phyloP scores from a whole-genome alignment of 2,888 invertebrate species.

The Petrolisthes manimaculis region DNA sequence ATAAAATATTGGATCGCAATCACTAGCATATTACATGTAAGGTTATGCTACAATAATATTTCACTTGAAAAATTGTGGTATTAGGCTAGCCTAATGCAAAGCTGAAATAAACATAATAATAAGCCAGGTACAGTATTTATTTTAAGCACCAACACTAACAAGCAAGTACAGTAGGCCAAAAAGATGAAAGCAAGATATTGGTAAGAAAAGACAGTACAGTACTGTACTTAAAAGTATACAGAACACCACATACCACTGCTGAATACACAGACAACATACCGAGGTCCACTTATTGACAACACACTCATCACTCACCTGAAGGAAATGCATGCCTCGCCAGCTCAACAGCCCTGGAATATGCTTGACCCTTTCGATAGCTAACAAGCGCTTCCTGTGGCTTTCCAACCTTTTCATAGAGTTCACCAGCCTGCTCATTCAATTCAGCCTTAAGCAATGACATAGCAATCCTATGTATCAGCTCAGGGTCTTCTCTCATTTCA shows the following conservation, averaged over 20 bases:
- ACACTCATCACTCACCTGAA: slow-evolving; percentile 63
- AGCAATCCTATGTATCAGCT: slow-evolving; percentile 76
- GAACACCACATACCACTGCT: not conserved
- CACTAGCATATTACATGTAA: no score
- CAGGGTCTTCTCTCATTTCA: slow-evolving; percentile 80
- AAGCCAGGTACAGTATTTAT: no score
- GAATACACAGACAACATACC: not conserved
- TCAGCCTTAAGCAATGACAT: slow-evolving; percentile 75
- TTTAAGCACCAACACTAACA: no score
- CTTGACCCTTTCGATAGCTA: slow-evolving; percentile 82
- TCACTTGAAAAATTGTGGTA: no score
- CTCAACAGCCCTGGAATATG: slow-evolving; percentile 86
- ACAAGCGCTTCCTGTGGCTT: slow-evolving; percentile 80
- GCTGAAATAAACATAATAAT: no score
- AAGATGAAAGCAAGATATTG: no score
- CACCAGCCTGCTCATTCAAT: slow-evolving; percentile 83
- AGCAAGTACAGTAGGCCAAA: no score
- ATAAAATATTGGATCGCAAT: no score
- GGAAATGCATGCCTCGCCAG: slow-evolving; percentile 80
- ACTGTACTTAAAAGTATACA: no score
- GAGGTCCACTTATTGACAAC: slow-evolving; percentile 49
- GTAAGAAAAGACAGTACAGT: no score
- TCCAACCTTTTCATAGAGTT: slow-evolving; percentile 80
- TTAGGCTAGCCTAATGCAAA: no score
- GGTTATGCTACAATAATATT: no score